phyloP scores from a whole-genome alignment of 2,797 vertebrate genomes.

The Linurgus olivaceus region DNA sequence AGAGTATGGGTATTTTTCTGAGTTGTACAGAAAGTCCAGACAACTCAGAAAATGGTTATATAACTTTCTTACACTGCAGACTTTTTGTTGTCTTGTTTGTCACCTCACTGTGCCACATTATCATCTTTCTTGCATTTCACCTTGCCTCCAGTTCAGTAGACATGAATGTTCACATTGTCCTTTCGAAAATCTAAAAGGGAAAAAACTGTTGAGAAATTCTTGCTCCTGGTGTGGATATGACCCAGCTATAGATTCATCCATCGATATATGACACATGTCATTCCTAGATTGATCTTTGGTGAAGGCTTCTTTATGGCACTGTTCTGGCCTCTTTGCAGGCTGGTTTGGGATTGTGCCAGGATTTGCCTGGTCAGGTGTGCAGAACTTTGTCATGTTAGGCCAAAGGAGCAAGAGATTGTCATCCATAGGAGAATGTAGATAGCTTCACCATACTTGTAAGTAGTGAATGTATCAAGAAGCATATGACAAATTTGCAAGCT shows the following conservation, averaged over 20 bases:
- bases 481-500: neutral
- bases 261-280: neutral
- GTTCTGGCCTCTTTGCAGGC: neutral
- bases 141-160: neutral
- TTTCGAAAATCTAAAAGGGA: neutral
- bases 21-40: neutral
- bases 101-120: slow-evolving; percentile 6
- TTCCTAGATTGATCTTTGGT: neutral
- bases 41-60: neutral
- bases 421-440: neutral
- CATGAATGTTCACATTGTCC: neutral
- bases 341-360: neutral
- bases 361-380: neutral
- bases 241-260: neutral
- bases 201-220: neutral
- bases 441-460: neutral
- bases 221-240: neutral
- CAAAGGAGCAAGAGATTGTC: neutral
- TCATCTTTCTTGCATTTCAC: neutral
- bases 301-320: neutral
- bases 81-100: neutral
- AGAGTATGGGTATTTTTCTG: neutral
- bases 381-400: neutral
- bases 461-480: neutral
- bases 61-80: neutral